Evolutionary conservation across 1,140 invertebrate genomes (phyloP), one percentile per base, ranked within the genome.

Genomic region (Trichogramma pretiosum): DNA sequence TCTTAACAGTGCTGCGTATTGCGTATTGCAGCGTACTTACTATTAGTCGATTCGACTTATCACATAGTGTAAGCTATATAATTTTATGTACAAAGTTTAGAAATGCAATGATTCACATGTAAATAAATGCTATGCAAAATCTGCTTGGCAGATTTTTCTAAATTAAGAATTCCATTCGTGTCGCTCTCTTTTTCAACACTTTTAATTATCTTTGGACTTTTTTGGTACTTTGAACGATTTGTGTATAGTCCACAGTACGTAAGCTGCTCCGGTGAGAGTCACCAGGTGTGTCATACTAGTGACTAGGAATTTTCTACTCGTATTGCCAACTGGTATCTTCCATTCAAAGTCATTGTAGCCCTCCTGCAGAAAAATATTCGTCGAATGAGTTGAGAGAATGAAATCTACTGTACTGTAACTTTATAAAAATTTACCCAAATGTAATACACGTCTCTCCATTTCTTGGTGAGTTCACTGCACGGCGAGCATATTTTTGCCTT

Each of bases 381-480:
- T 14, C n/a, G 43, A 23, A 40, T 41, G 13, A 24, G 35, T 37
- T 28, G 24, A 28, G 5, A 28, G 5, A 28, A n/a, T n/a, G n/a
- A n/a, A 28, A 11, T 7, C 11, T 28, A 28, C 24, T 28, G 11
- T 28, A 28, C 11, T 34, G 10, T 34, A 34, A 34, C 8, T 21
- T 17, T 42, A 35, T 32, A 28, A 35, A 26, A 38, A 50, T 33
- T 58, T 59, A 64, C 65, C 52, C 52, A 59, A 52, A 38, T 46
- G 22, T 62, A 63, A 2, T 58, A 50, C 48, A 72, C 53, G 47
- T 63, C 56, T 46, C 64, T 47, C 68, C 69, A 70, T 40, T 69
- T 66, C 17, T 48, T 33, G 10, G 38, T 43, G 5, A 63, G 21
- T 21, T 54, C 46, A 9, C 46, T 55, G 17, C 67, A 70, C 0